Percentiles rank a stretch among this genome's conserved stretches.
Conservation (phyloP, 1,140 invertebrate species). For the Radopholus similis region DNA sequence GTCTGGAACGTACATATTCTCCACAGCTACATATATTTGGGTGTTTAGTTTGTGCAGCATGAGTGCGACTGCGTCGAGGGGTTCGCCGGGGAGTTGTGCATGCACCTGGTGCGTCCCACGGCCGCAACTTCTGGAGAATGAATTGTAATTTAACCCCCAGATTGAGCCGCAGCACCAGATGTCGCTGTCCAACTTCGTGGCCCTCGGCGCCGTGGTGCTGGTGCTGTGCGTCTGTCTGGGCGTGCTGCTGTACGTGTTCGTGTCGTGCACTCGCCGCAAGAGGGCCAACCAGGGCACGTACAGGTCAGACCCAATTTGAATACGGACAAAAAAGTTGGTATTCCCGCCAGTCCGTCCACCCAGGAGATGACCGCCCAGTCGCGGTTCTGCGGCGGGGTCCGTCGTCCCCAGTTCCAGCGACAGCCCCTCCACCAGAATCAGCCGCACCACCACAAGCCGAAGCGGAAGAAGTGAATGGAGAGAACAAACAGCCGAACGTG, state of each 20-base stretch:
- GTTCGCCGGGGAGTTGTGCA: conserved; percentile 46
- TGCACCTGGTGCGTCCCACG: conserved; percentile 30
- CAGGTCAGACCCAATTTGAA: conserved; percentile 34
- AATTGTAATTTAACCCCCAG: conserved; percentile 21
- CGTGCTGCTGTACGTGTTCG: conserved; percentile 53
- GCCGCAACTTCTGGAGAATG: too few species aligned
- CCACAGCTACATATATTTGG: conserved; percentile 22
- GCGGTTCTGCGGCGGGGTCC: neutral
- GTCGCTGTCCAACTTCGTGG: conserved; percentile 48
- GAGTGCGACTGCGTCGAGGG: conserved; percentile 51
- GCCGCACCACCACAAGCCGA: neutral
- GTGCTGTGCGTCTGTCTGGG: conserved; percentile 47
- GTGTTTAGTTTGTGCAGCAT: conserved; percentile 33
- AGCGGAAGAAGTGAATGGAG: neutral
- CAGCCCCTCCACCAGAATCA: neutral
- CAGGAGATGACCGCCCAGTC: conserved; percentile 25
- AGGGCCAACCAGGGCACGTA: conserved; percentile 69
- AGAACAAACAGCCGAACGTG: too few species aligned
- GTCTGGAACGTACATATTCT: neutral
- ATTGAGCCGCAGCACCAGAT: conserved; percentile 38
- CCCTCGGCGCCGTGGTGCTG: conserved; percentile 42
- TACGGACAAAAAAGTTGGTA: neutral
- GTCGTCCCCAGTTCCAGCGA: neutral
- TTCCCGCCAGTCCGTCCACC: conserved; percentile 10
- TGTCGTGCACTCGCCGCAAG: conserved; percentile 31